A percentile compares a stretch with the other conserved stretches of the same genome.
phyloP scores from a whole-genome alignment of 2,888 invertebrate species.

The Gibbula magus region DNA sequence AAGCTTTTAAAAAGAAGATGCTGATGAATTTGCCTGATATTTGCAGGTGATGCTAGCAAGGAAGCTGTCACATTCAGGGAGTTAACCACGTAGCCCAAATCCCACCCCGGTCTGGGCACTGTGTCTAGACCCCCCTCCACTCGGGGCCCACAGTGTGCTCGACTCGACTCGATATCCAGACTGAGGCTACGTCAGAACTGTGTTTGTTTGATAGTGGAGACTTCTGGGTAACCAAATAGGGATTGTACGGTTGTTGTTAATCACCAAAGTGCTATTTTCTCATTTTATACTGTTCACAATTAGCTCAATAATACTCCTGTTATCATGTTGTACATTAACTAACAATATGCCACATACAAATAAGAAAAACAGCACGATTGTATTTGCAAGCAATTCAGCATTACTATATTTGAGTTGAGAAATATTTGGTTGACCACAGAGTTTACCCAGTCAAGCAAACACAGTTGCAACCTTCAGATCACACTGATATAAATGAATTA shows the following conservation, averaged over 20 bases:
- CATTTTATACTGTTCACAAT: constrained; percentile 8
- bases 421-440: neutral
- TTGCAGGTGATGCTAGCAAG: constrained; percentile 4
- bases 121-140: neutral
- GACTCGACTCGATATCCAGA: neutral
- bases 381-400: neutral
- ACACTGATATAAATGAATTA: too few relatives aligned
- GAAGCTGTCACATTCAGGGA: constrained; percentile 16
- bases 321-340: neutral
- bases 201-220: constrained; percentile 6
- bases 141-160: neutral
- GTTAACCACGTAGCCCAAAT: neutral
- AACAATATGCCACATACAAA: neutral
- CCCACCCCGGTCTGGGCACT: neutral
- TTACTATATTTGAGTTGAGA: too few relatives aligned
- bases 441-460: neutral
- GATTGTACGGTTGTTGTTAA: neutral
- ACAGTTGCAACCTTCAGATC: neutral
- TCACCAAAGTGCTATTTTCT: constrained; percentile 19
- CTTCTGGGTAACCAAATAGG: neutral
- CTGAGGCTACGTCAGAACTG: neutral
- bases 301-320: constrained; percentile 1
- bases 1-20: too few relatives aligned
- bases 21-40: neutral
- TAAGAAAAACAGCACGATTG: neutral